These are phyloP conservation scores for Melanotus villosus DNA, from an alignment of 2,888 invertebrate species.

Conservation along the genomic window DNA sequence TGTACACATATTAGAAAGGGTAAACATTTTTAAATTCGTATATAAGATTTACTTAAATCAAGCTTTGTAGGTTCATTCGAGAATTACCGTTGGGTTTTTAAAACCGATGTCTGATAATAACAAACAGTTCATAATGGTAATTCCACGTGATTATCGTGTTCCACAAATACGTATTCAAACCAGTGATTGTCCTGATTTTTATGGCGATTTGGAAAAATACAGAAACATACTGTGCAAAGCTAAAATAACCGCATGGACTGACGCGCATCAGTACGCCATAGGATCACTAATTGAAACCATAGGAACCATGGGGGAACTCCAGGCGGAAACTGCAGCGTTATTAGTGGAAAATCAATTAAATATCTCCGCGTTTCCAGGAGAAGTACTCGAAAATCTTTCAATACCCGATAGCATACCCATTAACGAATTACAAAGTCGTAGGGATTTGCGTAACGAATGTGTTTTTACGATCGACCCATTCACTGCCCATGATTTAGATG, in stretches of 20 bases:
- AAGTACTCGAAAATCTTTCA: slow-evolving; percentile 73
- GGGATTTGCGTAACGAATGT: slow-evolving; percentile 80
- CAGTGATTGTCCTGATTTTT: slow-evolving; percentile 77
- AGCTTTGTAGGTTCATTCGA: slow-evolving; percentile 73
- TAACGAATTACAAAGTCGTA: slow-evolving; percentile 69
- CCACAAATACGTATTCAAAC: slow-evolving; percentile 79
- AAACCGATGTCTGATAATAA: slow-evolving; percentile 73
- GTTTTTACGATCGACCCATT: slow-evolving; percentile 95
- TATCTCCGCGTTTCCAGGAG: slow-evolving; percentile 76
- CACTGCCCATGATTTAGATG: slow-evolving; percentile 94
- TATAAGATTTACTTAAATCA: neutral
- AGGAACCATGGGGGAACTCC: slow-evolving; percentile 83
- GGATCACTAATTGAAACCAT: slow-evolving; percentile 79
- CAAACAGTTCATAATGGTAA: slow-evolving; percentile 75
- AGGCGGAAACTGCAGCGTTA: slow-evolving; percentile 85
- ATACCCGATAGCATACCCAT: slow-evolving; percentile 68
- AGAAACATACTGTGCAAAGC: slow-evolving; percentile 77
- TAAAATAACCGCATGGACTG: slow-evolving; percentile 78
- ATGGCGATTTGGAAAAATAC: slow-evolving; percentile 67
- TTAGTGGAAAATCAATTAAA: slow-evolving; percentile 85
- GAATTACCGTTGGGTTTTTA: slow-evolving; percentile 81
- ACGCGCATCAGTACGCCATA: slow-evolving; percentile 74
- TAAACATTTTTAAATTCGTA: slow-evolving; percentile 39
- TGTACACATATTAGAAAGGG: slow-evolving; percentile 80
- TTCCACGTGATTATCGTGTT: slow-evolving; percentile 84